These are phyloP conservation scores for Periplaneta americana DNA, from an alignment of 1,140 invertebrate species.

Conservation along the genomic window DNA sequence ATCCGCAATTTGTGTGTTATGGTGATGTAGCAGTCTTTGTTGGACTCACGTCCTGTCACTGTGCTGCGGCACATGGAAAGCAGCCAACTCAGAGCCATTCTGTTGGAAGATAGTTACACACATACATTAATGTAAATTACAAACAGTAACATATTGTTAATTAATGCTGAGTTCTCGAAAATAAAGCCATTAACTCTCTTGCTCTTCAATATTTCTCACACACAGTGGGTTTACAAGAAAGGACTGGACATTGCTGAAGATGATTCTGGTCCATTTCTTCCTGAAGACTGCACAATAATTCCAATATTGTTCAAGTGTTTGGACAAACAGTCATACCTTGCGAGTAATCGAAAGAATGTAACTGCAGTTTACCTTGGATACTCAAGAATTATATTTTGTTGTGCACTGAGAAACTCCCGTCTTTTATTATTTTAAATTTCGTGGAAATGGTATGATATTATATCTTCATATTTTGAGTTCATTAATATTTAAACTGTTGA, in stretches of 20 bases:
- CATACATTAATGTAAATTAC: not conserved
- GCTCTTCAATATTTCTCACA: no score
- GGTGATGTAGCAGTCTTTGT: constrained; percentile 57
- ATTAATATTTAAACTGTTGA: no score
- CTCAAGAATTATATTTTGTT: not conserved
- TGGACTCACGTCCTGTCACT: constrained; percentile 57
- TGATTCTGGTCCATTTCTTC: no score
- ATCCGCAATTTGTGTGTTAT: constrained; percentile 53
- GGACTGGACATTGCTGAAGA: no score
- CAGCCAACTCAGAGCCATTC: constrained; percentile 43
- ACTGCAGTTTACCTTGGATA: no score
- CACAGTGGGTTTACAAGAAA: no score
- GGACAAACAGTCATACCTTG: not conserved
- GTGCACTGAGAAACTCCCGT: no score
- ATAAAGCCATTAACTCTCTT: no score
- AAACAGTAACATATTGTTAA: not conserved
- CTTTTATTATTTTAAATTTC: no score
- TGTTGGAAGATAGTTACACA: no score
- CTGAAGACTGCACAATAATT: not conserved
- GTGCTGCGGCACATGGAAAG: constrained; percentile 51
- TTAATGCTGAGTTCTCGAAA: not conserved
- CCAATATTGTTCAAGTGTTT: not conserved
- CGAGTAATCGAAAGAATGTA: not conserved
- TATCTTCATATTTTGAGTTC: no score
- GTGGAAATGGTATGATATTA: no score